Base-by-base conservation (phyloP, 1,140 invertebrate species). In the Batillaria attramentaria region DNA sequence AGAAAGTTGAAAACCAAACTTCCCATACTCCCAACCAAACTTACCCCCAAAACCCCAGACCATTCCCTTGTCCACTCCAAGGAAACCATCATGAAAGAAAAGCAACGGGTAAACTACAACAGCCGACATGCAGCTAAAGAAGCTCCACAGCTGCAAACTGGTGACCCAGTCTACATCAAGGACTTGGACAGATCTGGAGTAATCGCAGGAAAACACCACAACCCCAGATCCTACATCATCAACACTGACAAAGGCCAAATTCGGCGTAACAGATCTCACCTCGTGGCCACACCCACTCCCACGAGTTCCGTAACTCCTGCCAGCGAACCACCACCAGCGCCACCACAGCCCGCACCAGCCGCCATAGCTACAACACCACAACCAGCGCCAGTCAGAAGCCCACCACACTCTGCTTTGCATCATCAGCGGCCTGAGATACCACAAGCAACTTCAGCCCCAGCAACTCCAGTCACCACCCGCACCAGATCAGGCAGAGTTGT, bases 1-100 rank as follows among this genome's bases (percentile, higher is more conserved):
- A 78, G 83, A 62, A 80, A 79, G 57, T 41, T 85, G 1, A 33
- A 70, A 43, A 77, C 77, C n/a, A 69, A 43, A 35, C 0, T 84
- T 3, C 80, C 80, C 2, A 43, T 43, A 24, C n/a, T 41, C 4
- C 72, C 50, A 20, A 39, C 46, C 3, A 42, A 24, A n/a, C 42
- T 81, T 20, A 54, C 50, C 20, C 77, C 80, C 3, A 43, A 73
- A 46, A 41, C 35, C 3, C 33, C 10, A 16, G 46, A 81, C 50
- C 42, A 50, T 60, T 6, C 57, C 31, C 37, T 41, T n/a, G 35
- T 77, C 18, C 37, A 50, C 0, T 28, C 1, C 16, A 74, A 54
- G 24, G 57, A 78, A 33, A 24, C n/a, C 24, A 28, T 3, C 35
- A 31, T 31, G 4, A 77, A 73, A 62, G 54, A 74, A 35, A 81